Base-by-base conservation (phyloP, 2,888 invertebrate genomes). In the Eristalinus aeneus region DNA sequence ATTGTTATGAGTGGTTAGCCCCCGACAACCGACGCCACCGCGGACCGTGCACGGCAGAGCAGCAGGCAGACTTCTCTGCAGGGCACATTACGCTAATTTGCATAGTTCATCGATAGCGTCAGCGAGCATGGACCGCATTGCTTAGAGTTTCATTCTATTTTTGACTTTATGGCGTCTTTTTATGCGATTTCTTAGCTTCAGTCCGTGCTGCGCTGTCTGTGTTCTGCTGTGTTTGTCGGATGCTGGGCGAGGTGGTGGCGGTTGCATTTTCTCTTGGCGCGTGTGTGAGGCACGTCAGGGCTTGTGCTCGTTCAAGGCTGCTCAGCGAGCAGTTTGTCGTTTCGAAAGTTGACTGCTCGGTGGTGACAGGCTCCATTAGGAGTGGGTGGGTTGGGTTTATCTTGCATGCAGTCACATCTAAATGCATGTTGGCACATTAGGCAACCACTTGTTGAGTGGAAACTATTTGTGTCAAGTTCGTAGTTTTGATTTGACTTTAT, bases 381-480 rank as follows among this genome's bases (percentile, higher is more conserved):
- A 73, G 85, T 85, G 85, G 85, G 85, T 85, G 85, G 76, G 56
- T 85, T 22, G 56, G 22, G 56, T 5, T 56, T 46, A 80, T 76
- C 36, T 72, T 34, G 68, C 46, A 61, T 64, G 81, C 69, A 68
- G 46, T 82, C 58, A 61, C n/a, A 61, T 69, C 53, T 23, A 71
- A 80, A 65, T 27, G 53, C 68, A 68, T 63, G 73, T 58, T 69
- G 81, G 69, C 73, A 69, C 64, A 76, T 60, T 73, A 64, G 58
- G 64, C 27, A 27, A 27, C 58, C 82, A 83, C 82, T 73, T 83
- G 82, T 56, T 36, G 23, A 54, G 53, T 54, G n/a, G 20, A 9
- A 23, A 58, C 1, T 74, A 78, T 65, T 74, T 46, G 54, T 74
- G 71, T 71, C 79, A 84, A 65, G 79, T 61, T 73, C 63, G 36